These are phyloP conservation scores for Zaprionus lachaisei DNA, from an alignment of 1,140 invertebrate species.

Conservation along the genomic window DNA sequence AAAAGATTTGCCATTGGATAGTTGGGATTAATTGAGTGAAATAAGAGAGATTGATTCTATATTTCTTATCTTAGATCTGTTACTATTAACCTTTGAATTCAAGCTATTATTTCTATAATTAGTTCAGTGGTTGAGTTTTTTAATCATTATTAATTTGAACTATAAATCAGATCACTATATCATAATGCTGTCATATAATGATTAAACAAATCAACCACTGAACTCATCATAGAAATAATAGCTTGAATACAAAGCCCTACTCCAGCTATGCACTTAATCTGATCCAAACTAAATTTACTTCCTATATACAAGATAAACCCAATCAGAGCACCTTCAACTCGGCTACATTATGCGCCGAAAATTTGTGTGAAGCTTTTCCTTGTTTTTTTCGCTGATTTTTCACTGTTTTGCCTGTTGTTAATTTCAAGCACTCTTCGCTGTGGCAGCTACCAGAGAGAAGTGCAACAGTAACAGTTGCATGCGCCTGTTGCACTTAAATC, in stretches of 20 bases:
- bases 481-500: conserved; percentile 67
- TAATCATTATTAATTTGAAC: no score
- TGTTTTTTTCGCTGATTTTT: conserved; percentile 17
- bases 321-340: not conserved
- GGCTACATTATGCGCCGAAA: not conserved
- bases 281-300: not conserved
- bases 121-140: no score
- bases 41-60: no score
- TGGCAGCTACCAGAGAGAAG: conserved; percentile 47
- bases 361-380: conserved; percentile 19
- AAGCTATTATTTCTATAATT: no score
- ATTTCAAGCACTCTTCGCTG: conserved; percentile 58
- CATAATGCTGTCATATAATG: no score
- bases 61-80: no score
- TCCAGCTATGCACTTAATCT: not conserved
- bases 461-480: conserved; percentile 72
- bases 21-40: no score
- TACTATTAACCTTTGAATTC: no score
- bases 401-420: conserved; percentile 38
- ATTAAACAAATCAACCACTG: no score
- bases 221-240: not conserved
- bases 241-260: not conserved
- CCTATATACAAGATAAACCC: not conserved
- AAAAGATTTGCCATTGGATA: no score
- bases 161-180: no score